Conservation (phyloP, 2,888 invertebrate genomes). For the Andrena chrysosceles region DNA sequence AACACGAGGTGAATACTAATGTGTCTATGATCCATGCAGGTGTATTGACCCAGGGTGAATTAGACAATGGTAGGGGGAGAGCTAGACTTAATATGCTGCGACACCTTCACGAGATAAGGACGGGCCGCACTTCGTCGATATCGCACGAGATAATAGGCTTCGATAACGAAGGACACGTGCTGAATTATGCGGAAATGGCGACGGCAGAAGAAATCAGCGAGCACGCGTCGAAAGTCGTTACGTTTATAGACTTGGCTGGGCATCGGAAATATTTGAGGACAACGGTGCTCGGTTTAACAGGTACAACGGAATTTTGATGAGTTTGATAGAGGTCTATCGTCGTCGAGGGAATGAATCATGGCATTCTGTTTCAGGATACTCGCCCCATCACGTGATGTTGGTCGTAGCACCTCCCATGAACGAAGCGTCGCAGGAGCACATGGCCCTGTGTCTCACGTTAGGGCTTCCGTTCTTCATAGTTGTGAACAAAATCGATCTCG, state of each 20-base stretch:
- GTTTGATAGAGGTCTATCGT: neutral
- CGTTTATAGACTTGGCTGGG: conserved; percentile 98
- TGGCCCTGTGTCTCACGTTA: conserved; percentile 92
- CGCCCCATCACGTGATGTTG: conserved; percentile 96
- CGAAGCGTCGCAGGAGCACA: conserved; percentile 91
- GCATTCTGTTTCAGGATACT: conserved; percentile 88
- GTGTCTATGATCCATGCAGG: conserved; percentile 85
- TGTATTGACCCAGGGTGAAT: conserved; percentile 97
- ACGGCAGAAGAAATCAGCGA: conserved; percentile 98
- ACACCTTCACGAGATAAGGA: conserved; percentile 97
- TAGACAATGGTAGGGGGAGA: conserved; percentile 98
- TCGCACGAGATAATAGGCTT: conserved; percentile 99
- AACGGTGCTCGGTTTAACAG: conserved; percentile 96
- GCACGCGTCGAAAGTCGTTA: conserved; percentile 95
- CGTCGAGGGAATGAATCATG: neutral
- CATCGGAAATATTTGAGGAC: conserved; percentile 98
- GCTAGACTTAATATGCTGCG: conserved; percentile 98
- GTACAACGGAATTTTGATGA: conserved; percentile 76
- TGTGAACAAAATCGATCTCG: conserved; percentile 96
- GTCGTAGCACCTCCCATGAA: conserved; percentile 86
- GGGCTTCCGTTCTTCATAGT: conserved; percentile 97
- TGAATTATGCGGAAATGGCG: conserved; percentile 95
- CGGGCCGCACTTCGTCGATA: conserved; percentile 97
- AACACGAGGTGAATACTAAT: conserved; percentile 27
- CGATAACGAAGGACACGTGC: conserved; percentile 92